Evolutionary conservation across 2,888 invertebrate genomes (phyloP), one percentile per base, ranked within the genome.

Genomic region (Volucella zonaria): DNA sequence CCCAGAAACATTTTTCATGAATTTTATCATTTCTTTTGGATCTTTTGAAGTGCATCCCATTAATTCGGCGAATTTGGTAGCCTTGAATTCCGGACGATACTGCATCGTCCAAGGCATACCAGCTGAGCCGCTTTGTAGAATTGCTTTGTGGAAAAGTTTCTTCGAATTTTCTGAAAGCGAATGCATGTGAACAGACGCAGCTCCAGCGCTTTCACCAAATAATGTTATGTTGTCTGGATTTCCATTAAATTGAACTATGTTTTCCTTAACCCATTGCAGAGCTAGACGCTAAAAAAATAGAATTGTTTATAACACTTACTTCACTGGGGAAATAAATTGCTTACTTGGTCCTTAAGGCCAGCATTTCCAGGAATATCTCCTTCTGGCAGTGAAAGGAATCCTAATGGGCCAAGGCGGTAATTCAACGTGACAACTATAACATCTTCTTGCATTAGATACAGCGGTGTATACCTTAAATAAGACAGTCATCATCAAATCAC

Each of bases 171-270:
- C 67, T 0, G 91, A 88, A 23, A 90, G 87, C 1, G 88, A 83
- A 66, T 92, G 92, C 14, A 91, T 77, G 85, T 91, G 91, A 9
- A 90, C 90, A 1, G 89, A 86, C 2, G 89, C 76, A 1, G 88
- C 91, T 0, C 92, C 92, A 2, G 91, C 91, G 62, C 91, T 91
- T 82, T 92, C 91, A 0, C 92, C 92, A 38, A 92, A 91, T 2
- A 92, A 43, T 0, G 91, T 91, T 0, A 92, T 88, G 73, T 92
- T 92, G 8, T 88, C 80, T 0, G 90, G 88, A 92, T 93, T 92
- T 89, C 92, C 88, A 91, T 92, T 91, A 90, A 93, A 90, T 90
- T 92, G 88, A 87, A 88, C 70, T 90, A 93, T 88, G 90, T 93
- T 87, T 0, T 92, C 93, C 1, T 92, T 87, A 89, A 92, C 64